Base-by-base conservation (phyloP, 2,888 invertebrate species). In the Coleophora flavipennella region DNA sequence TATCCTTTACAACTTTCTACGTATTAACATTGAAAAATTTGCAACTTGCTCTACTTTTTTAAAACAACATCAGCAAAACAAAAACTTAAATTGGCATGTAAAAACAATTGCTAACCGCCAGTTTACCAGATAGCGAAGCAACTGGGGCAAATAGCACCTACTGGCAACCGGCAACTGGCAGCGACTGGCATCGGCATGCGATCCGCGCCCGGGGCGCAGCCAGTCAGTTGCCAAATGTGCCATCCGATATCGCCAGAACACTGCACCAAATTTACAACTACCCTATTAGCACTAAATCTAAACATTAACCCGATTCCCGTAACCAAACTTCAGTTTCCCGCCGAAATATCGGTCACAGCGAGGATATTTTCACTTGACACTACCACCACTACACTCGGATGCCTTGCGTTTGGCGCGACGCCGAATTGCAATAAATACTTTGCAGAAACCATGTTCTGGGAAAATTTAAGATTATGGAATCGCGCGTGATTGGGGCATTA, bases 221-320 rank as follows among this genome's bases (percentile, higher is more conserved):
- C 48, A 55, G 49, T 51, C 62, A 51, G 72, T 76, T 81, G 83
- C 83, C 81, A 83, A 84, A 81, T 80, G 73, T 79, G 74, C 76
- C 76, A 78, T 69, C 79, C 67, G 81, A 83, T 81, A 81, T 72
- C 75, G 70, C 68, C 77, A 71, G 74, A 78, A 80, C 78, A 80
- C 77, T 75, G 77, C 66, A 63, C 70, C 66, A 66, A 78, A 81
- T 81, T 81, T 81, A 83, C 77, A 74, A 67, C 81, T 71, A 71
- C 71, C 75, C 80, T 81, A 83, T 81, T 81, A 81, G 80, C 83
- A 83, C 80, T 83, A 83, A 83, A 83, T 83, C 80, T 81, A 83
- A 80, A 81, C 80, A 83, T 81, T 83, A 81, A 83, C 83, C 83
- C 80, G 75, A 73, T 78, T 81, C 67, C 64, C 61, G 67, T 75